Percentiles rank a stretch among this genome's conserved stretches.
Conservation (phyloP, 2,888 invertebrate genomes). For the Disparrhopalites patrizii region DNA sequence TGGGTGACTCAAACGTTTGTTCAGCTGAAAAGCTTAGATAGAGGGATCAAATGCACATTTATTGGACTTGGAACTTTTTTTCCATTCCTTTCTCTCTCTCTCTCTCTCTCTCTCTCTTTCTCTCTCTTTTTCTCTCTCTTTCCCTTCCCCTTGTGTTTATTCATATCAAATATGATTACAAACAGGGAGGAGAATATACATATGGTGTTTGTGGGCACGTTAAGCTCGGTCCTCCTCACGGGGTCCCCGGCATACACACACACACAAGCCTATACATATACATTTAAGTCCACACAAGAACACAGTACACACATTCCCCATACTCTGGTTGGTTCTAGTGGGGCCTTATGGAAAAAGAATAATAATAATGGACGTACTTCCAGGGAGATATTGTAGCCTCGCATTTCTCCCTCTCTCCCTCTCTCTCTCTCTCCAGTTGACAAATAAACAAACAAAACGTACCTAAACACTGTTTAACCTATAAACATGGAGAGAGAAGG, state of each 20-base stretch:
- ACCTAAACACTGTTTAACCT: constrained; percentile 11
- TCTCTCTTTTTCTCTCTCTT: no score
- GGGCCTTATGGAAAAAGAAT: background rate
- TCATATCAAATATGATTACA: no score
- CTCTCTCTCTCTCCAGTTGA: constrained; percentile 13
- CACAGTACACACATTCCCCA: no score
- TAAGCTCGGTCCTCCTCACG: no score
- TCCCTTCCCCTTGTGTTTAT: no score
- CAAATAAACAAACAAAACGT: constrained; percentile 21
- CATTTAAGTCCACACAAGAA: no score
- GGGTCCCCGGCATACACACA: background rate
- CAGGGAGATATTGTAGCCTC: no score
- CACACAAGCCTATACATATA: background rate
- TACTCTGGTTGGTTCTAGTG: no score
- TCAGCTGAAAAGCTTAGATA: constrained; percentile 27
- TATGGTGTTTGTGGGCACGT: no score
- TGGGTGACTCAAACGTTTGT: constrained; percentile 23
- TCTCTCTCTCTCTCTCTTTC: constrained; percentile 9
- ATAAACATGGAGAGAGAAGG: background rate
- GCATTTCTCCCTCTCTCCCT: constrained; percentile 1
- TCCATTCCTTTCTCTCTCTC: constrained; percentile 6
- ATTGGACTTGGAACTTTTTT: constrained; percentile 13
- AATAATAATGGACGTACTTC: no score
- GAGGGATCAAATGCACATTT: constrained; percentile 24
- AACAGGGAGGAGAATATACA: no score